Conservation (phyloP, 92 coral and sea anemone species). For the Phenganax stokvisi region DNA sequence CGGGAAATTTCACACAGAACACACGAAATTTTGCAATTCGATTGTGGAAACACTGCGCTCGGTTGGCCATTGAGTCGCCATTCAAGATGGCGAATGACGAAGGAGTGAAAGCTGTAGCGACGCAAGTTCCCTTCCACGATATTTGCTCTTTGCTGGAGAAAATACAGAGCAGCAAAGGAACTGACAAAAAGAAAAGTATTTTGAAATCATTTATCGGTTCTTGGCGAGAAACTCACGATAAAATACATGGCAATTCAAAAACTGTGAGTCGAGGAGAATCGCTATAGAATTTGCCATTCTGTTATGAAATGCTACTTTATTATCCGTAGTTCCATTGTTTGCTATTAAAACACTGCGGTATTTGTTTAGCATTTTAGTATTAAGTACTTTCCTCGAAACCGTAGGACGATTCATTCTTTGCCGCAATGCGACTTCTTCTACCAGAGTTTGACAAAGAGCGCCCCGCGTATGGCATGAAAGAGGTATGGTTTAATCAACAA, state of each 20-base stretch:
- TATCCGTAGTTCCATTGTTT: no score
- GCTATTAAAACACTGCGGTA: background rate
- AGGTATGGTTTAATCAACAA: slow-evolving; percentile 45
- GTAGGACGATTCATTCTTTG: slow-evolving; percentile 79
- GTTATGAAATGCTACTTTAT: no score
- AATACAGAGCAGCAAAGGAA: slow-evolving; percentile 61
- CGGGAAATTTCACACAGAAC: no score
- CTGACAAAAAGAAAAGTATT: slow-evolving; percentile 77
- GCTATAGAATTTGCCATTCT: background rate
- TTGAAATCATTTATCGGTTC: slow-evolving; percentile 54
- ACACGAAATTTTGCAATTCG: no score
- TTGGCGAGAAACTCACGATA: slow-evolving; percentile 73
- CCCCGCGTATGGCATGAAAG: slow-evolving; percentile 96
- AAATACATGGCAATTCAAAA: slow-evolving; percentile 64
- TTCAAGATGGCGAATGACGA: slow-evolving; percentile 66
- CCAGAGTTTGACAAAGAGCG: slow-evolving; percentile 95
- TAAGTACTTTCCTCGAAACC: background rate
- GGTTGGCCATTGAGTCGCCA: background rate
- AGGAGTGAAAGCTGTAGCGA: slow-evolving; percentile 51
- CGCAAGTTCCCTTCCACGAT: slow-evolving; percentile 85
- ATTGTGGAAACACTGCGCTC: no score
- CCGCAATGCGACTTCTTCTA: slow-evolving; percentile 77
- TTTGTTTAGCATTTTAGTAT: background rate
- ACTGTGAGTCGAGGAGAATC: slow-evolving; percentile 50
- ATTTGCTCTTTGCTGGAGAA: slow-evolving; percentile 71